phyloP scores from a whole-genome alignment of 2,888 invertebrate genomes.

The Cyclophora albipunctata region DNA sequence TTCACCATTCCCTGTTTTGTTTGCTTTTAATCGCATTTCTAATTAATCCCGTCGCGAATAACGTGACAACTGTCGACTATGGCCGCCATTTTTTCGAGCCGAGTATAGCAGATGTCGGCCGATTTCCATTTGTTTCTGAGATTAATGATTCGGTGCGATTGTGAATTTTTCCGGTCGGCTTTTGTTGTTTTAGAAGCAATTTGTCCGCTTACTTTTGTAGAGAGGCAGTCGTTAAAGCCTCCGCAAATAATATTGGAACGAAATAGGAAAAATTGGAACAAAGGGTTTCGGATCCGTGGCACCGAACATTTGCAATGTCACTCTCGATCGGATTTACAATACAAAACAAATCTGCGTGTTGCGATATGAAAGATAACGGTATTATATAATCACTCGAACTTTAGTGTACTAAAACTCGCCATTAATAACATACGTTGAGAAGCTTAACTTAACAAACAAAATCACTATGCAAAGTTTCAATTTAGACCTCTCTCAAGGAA shows the following conservation, averaged over 20 bases:
- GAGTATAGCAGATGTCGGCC: slow-evolving; percentile 74
- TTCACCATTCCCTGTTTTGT: slow-evolving; percentile 76
- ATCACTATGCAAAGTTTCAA: too few species aligned
- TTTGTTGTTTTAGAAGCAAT: slow-evolving; percentile 77
- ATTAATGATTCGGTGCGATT: slow-evolving; percentile 75
- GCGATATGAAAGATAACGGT: too few species aligned
- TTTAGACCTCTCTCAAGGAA: too few species aligned
- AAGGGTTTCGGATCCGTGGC: slow-evolving; percentile 29
- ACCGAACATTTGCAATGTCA: slow-evolving; percentile 15
- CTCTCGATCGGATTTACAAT: slow-evolving; percentile 16
- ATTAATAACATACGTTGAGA: too few species aligned
- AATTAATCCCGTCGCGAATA: slow-evolving; percentile 76
- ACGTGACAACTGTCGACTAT: slow-evolving; percentile 76
- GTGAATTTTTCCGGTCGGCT: slow-evolving; percentile 75
- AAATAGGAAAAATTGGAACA: slow-evolving; percentile 47
- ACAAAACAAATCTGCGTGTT: slow-evolving; percentile 15
- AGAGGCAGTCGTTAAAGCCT: slow-evolving; percentile 67
- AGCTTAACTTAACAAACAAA: too few species aligned
- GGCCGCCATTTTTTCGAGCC: slow-evolving; percentile 67
- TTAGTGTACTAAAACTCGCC: too few species aligned
- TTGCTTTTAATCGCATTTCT: slow-evolving; percentile 77
- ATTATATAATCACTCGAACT: too few species aligned
- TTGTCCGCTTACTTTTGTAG: slow-evolving; percentile 73
- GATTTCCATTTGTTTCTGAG: slow-evolving; percentile 76
- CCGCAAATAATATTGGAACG: slow-evolving; percentile 63